A percentile compares a stretch with the other conserved stretches of the same genome.
Conservation (phyloP, 2,888 invertebrate species). For the Ptycholaimellus sp. region DNA sequence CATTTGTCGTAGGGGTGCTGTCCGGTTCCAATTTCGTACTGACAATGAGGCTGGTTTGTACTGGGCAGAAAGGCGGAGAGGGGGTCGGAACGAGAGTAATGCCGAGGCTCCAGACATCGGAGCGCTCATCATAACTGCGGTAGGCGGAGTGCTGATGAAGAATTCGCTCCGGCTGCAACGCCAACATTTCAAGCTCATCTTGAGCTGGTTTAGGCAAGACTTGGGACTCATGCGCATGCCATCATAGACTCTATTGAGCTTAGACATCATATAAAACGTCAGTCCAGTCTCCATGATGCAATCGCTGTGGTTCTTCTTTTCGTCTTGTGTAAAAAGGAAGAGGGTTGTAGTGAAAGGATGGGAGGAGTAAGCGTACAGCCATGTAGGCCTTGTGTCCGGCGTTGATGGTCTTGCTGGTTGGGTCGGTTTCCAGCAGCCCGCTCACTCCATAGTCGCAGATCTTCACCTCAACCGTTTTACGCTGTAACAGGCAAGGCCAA, state of each 20-base stretch:
- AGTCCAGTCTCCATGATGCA: too few species aligned
- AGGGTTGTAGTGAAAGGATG: neutral
- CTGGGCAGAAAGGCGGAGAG: neutral
- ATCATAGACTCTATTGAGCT: too few species aligned
- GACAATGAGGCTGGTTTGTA: neutral
- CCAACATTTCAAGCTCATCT: too few species aligned
- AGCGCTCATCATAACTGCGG: slow-evolving; percentile 80
- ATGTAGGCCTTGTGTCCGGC: slow-evolving; percentile 92
- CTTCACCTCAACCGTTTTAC: slow-evolving; percentile 60
- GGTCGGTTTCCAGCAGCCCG: slow-evolving; percentile 84
- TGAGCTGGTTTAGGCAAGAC: too few species aligned
- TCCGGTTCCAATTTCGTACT: slow-evolving; percentile 57
- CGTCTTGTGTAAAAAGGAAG: neutral
- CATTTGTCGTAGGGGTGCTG: slow-evolving; percentile 70
- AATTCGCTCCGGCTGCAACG: slow-evolving; percentile 89
- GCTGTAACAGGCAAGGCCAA: neutral
- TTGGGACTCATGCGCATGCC: too few species aligned
- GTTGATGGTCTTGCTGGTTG: slow-evolving; percentile 81
- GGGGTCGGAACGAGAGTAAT: neutral
- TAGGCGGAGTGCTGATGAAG: too few species aligned
- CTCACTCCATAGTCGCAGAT: slow-evolving; percentile 96
- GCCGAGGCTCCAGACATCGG: slow-evolving; percentile 88
- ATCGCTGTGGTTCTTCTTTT: neutral
- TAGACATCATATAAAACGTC: too few species aligned
- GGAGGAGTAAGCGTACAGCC: slow-evolving; percentile 53